These are phyloP conservation scores for Falco cherrug DNA, from an alignment of 2,797 vertebrate species.

Conservation along the genomic window DNA sequence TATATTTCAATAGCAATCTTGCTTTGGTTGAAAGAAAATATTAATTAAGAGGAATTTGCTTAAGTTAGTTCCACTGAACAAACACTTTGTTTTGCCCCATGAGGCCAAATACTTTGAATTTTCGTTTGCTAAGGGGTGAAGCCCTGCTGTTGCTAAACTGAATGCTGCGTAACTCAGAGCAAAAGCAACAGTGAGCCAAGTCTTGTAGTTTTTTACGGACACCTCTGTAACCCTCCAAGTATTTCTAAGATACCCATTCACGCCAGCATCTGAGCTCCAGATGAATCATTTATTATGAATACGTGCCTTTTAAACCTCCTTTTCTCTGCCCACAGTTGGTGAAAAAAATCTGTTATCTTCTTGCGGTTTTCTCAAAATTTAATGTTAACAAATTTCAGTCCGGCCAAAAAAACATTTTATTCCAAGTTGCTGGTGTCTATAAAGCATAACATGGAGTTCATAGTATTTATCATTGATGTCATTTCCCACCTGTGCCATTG, in stretches of 20 bases:
- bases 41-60: conserved; percentile 43
- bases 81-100: conserved; percentile 29
- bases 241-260: neutral
- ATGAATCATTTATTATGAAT: conserved; percentile 21
- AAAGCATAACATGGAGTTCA: neutral
- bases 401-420: neutral
- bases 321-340: neutral
- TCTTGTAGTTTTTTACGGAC: neutral
- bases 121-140: neutral
- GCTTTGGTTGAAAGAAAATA: neutral
- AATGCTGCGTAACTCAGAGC: neutral
- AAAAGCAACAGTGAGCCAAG: neutral
- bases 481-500: neutral
- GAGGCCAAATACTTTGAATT: conserved; percentile 44
- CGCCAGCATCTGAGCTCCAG: neutral
- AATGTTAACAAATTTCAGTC: neutral
- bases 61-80: conserved; percentile 22
- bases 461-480: neutral
- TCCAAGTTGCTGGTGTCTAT: neutral
- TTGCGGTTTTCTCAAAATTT: neutral
- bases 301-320: neutral
- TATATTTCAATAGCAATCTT: neutral
- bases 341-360: neutral
- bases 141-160: neutral
- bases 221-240: neutral